Conservation (phyloP, 2,888 invertebrate genomes). For the Apamea anceps region DNA sequence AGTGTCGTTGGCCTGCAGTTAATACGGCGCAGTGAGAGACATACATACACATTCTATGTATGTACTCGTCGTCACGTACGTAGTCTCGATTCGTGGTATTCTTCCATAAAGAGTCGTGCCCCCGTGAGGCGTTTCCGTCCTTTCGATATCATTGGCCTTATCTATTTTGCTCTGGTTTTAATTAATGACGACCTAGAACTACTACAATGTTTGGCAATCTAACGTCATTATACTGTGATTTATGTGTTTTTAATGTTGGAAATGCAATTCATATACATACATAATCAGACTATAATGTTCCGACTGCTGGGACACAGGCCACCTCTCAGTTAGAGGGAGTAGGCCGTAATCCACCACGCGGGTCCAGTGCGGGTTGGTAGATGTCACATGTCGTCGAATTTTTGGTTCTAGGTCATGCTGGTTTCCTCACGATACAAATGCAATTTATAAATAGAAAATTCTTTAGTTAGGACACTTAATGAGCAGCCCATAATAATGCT, state of each 20-base stretch:
- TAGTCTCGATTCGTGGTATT: slow-evolving; percentile 43
- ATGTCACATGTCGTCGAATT: no score
- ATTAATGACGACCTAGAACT: slow-evolving; percentile 38
- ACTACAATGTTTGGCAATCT: neutral
- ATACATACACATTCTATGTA: slow-evolving; percentile 17
- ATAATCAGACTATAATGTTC: no score
- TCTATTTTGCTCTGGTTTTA: slow-evolving; percentile 49
- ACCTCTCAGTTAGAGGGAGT: no score
- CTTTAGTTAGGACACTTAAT: neutral
- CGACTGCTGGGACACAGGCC: no score
- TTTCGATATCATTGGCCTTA: slow-evolving; percentile 44
- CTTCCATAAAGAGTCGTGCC: slow-evolving; percentile 51
- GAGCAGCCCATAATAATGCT: neutral
- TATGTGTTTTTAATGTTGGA: slow-evolving; percentile 8
- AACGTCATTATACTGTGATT: neutral
- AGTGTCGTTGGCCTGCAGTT: slow-evolving; percentile 44
- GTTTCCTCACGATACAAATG: no score
- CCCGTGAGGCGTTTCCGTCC: slow-evolving; percentile 30
- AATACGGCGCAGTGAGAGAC: slow-evolving; percentile 37
- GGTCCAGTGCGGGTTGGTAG: no score
- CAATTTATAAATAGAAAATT: neutral
- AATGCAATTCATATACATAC: neutral
- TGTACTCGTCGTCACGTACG: slow-evolving; percentile 32
- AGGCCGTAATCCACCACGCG: no score
- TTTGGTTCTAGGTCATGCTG: no score